A percentile compares a stretch with the other conserved stretches of the same genome.
Evolutionary conservation across 2,113 vertebrate species (phyloP).

Genomic region (Pseudopodoces humilis): DNA sequence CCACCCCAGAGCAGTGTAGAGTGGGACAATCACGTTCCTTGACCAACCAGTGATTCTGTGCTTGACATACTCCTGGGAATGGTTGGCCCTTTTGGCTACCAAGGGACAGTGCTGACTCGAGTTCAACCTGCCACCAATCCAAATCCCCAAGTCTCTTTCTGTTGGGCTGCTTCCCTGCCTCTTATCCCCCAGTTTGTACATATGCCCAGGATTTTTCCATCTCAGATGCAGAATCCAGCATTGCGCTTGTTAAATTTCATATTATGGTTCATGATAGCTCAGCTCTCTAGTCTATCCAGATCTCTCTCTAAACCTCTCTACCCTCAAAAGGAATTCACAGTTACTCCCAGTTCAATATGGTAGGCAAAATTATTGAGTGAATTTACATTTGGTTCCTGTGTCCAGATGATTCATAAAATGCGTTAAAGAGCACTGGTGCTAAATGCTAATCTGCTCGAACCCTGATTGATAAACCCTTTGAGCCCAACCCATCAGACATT

Average conservation of each 20-base stretch:
- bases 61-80: too few relatives aligned
- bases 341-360: not conserved
- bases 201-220: not conserved
- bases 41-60: not conserved
- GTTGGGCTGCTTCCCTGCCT: not conserved
- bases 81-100: not conserved
- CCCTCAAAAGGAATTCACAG: not conserved
- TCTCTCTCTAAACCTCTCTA: not conserved
- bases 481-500: not conserved
- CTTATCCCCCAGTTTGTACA: not conserved
- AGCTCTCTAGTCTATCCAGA: not conserved
- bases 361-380: not conserved
- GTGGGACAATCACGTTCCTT: not conserved
- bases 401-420: not conserved
- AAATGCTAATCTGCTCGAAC: not conserved
- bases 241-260: not conserved
- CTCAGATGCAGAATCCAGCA: not conserved
- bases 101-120: fast-evolving
- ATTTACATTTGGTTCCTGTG: not conserved
- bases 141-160: not conserved
- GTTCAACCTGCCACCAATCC: not conserved
- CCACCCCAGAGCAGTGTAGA: not conserved
- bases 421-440: not conserved
- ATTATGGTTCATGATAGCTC: not conserved
- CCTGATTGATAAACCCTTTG: not conserved